Conservation (phyloP, 2,888 invertebrate genomes). For the Parnassius orleans region DNA sequence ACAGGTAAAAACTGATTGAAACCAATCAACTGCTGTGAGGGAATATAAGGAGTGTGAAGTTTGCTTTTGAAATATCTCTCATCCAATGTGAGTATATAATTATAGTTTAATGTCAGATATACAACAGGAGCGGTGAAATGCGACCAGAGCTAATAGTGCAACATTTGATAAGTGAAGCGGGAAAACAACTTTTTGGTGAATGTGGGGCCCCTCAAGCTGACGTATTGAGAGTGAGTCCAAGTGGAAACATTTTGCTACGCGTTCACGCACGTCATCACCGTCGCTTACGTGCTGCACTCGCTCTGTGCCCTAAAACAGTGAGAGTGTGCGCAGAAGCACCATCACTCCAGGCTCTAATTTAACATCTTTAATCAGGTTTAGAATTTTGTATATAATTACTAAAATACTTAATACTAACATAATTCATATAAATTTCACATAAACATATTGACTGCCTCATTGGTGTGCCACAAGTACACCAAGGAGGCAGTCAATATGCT, state of each 20-base stretch:
- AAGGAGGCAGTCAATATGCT: too few relatives aligned
- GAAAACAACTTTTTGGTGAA: conserved; percentile 41
- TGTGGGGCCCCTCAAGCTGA: conserved; percentile 46
- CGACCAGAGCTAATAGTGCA: conserved; percentile 37
- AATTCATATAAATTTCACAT: too few relatives aligned
- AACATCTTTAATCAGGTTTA: neutral
- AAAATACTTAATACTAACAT: neutral
- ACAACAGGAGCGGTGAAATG: conserved; percentile 28
- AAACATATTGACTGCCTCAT: too few relatives aligned
- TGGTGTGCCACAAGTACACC: too few relatives aligned
- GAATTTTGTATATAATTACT: neutral
- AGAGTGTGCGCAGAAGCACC: conserved; percentile 39
- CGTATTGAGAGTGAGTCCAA: conserved; percentile 41
- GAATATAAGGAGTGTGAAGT: too few relatives aligned
- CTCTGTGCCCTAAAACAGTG: conserved; percentile 32
- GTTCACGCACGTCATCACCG: conserved; percentile 61
- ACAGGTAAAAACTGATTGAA: conserved; percentile 14
- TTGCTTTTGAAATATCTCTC: neutral
- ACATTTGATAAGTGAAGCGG: conserved; percentile 37
- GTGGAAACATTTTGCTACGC: conserved; percentile 55
- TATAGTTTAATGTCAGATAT: conserved; percentile 4
- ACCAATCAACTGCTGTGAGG: conserved; percentile 1
- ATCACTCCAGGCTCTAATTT: conserved; percentile 39
- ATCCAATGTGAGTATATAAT: conserved; percentile 16
- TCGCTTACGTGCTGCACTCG: conserved; percentile 42